phyloP scores from a whole-genome alignment of 2,888 invertebrate species.

The Magallana nippona region DNA sequence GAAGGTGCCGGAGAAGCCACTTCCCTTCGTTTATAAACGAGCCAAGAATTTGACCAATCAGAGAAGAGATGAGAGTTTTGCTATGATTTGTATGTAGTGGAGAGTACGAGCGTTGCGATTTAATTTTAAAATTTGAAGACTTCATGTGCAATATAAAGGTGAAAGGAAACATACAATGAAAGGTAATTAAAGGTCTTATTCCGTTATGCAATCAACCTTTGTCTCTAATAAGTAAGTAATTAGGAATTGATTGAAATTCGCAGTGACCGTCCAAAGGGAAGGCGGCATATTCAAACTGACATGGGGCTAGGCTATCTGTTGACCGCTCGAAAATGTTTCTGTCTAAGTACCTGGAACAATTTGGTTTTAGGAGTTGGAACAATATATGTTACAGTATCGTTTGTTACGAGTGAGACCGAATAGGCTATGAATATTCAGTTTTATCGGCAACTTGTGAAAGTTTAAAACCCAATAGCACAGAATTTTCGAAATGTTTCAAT shows the following conservation, averaged over 20 bases:
- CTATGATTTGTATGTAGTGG: background rate
- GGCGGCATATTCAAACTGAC: conserved; percentile 25
- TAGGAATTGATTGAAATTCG: background rate
- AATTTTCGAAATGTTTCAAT: too few relatives aligned
- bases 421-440: background rate
- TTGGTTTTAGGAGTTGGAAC: background rate
- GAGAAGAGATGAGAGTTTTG: conserved; percentile 27
- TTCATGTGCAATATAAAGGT: conserved; percentile 23
- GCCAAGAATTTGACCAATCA: conserved; percentile 60
- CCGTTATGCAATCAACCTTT: background rate
- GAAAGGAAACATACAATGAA: conserved; percentile 18
- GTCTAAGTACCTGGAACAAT: background rate
- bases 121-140: conserved; percentile 16
- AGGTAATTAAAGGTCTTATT: conserved; percentile 24
- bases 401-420: background rate
- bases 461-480: too few relatives aligned
- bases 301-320: background rate
- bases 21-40: conserved; percentile 67
- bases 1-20: conserved; percentile 55
- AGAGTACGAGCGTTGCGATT: background rate
- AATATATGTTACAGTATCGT: background rate
- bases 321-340: too few relatives aligned
- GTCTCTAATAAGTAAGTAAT: background rate
- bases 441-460: background rate
- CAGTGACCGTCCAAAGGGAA: background rate